Percentiles rank a stretch among this genome's conserved stretches.
Evolutionary conservation across 1,140 invertebrate genomes (phyloP).

Genomic region (Magallana ariakensis): DNA sequence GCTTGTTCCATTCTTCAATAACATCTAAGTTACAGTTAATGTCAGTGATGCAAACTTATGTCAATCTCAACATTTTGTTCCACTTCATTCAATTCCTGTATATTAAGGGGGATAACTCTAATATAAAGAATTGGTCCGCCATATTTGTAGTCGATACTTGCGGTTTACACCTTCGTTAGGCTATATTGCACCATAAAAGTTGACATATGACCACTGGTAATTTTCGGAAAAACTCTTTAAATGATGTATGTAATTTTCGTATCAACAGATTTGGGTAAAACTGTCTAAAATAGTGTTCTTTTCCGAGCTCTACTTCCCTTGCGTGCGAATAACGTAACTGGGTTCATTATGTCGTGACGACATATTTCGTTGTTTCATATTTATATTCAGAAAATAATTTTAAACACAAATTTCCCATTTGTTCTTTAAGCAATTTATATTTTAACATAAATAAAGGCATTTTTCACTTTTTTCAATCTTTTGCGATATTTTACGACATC

Average conservation of each 20-base stretch:
- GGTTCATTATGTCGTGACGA: conserved; percentile 25
- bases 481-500: conserved; percentile 47
- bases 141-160: conserved; percentile 27
- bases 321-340: neutral
- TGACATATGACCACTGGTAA: neutral
- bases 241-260: conserved; percentile 29
- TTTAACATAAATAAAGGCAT: too few species aligned
- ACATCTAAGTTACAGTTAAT: neutral
- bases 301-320: conserved; percentile 25
- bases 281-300: neutral
- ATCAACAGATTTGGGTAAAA: neutral
- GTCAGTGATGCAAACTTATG: neutral
- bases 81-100: conserved; percentile 35
- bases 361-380: neutral
- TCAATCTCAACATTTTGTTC: conserved; percentile 35
- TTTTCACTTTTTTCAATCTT: too few species aligned
- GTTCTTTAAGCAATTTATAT: too few species aligned
- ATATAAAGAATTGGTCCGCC: conserved; percentile 11
- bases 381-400: neutral
- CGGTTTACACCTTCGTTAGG: neutral
- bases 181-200: conserved; percentile 3
- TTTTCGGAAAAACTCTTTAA: conserved; percentile 7
- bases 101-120: conserved; percentile 13
- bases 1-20: conserved; percentile 53
- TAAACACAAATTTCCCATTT: too few species aligned